Evolutionary conservation across 2,113 vertebrate species (phyloP).

Genomic region (Probosciger aterrimus): DNA sequence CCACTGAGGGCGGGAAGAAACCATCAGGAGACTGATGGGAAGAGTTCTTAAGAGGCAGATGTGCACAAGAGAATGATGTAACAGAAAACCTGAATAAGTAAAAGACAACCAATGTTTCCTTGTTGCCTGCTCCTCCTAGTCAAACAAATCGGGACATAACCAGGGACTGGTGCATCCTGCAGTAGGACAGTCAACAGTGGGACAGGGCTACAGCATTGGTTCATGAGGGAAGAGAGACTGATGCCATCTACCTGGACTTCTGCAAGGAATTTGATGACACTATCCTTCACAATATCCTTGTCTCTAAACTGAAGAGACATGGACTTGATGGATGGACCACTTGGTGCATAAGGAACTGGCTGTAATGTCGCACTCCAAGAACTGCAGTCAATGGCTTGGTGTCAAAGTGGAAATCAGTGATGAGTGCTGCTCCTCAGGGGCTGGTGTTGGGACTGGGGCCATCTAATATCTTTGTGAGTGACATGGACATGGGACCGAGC

Average conservation of each 20-base stretch:
- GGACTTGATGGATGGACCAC: not conserved
- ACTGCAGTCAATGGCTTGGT: not conserved
- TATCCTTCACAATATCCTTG: not conserved
- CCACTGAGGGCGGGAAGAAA: not conserved
- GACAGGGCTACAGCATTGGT: not conserved
- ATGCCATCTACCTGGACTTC: not conserved
- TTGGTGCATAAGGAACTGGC: not conserved
- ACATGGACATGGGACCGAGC: not conserved
- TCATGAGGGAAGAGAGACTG: not conserved
- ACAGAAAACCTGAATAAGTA: not conserved
- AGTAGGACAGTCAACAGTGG: not conserved
- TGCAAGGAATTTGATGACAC: not conserved
- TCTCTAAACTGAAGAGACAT: not conserved
- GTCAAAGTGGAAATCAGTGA: not conserved
- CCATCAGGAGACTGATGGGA: not conserved
- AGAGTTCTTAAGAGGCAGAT: not conserved
- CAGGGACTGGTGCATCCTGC: not conserved
- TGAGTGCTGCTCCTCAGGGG: not conserved
- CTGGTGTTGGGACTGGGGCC: not conserved
- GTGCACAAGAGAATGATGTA: fast-evolving
- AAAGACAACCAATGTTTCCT: not conserved
- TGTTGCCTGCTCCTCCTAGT: not conserved
- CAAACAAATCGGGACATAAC: not conserved
- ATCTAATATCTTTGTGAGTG: not conserved
- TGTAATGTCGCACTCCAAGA: not conserved